Conservation (phyloP, 2,113 vertebrate species). For the Bos indicus region DNA sequence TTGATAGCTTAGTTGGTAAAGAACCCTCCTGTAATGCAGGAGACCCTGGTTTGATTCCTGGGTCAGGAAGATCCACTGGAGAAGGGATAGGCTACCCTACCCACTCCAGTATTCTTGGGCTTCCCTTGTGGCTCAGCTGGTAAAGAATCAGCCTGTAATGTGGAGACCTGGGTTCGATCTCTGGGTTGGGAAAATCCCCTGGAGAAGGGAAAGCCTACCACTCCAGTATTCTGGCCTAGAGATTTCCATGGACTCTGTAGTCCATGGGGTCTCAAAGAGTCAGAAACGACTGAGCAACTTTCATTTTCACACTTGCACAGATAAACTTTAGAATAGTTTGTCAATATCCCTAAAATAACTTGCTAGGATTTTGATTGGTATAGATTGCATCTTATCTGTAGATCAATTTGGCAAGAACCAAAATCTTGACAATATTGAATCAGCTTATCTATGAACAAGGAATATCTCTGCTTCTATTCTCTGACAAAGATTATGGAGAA, state of each 20-base stretch:
- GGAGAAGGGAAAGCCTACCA: not conserved
- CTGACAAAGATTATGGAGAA: not conserved
- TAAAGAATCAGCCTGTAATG: not conserved
- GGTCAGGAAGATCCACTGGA: not conserved
- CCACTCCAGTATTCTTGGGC: not conserved
- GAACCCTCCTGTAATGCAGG: rapidly evolving
- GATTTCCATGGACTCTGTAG: not conserved
- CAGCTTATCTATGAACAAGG: not conserved
- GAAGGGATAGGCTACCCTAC: not conserved
- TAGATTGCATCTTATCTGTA: not conserved
- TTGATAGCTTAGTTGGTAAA: not conserved
- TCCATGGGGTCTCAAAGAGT: not conserved
- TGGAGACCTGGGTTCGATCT: rapidly evolving
- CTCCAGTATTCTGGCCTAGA: not conserved
- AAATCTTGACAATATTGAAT: not conserved
- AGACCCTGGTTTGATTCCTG: not conserved
- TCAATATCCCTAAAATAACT: not conserved
- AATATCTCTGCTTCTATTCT: not conserved
- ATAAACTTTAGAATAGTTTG: not conserved
- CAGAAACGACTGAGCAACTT: not conserved
- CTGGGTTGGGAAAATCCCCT: not conserved
- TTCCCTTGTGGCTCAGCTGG: not conserved
- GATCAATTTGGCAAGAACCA: not conserved
- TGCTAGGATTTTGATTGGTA: not conserved
- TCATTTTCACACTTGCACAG: not conserved